Conservation (phyloP, 2,888 invertebrate genomes). For the Masnerella sp. region DNA sequence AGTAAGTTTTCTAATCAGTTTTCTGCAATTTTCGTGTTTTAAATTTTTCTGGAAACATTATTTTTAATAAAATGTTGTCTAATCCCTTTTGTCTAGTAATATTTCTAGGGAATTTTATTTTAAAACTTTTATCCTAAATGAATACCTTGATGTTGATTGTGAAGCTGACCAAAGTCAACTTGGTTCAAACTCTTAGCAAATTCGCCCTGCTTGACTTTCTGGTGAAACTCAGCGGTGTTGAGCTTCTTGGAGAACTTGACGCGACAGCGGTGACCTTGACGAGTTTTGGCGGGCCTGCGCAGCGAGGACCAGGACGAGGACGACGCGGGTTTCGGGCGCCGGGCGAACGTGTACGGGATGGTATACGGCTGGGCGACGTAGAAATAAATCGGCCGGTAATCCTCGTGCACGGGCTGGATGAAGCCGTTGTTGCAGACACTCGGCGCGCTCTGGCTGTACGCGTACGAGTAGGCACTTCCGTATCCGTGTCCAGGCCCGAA, state of each 20-base stretch:
- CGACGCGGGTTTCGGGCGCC: constrained; percentile 68
- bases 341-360: constrained; percentile 74
- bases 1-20: too few species aligned
- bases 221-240: constrained; percentile 72
- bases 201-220: constrained; percentile 74
- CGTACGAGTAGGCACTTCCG: constrained; percentile 71
- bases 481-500: constrained; percentile 68
- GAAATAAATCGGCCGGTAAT: constrained; percentile 74
- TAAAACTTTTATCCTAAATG: too few species aligned
- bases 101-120: too few species aligned
- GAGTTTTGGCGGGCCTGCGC: constrained; percentile 67
- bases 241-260: constrained; percentile 73
- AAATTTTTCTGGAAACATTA: too few species aligned
- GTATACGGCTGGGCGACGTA: constrained; percentile 75
- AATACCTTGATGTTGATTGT: constrained; percentile 70
- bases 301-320: constrained; percentile 66
- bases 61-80: too few species aligned
- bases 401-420: constrained; percentile 67
- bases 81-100: too few species aligned
- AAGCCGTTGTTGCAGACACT: constrained; percentile 69
- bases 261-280: constrained; percentile 69
- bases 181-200: constrained; percentile 74
- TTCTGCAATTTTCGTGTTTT: too few species aligned
- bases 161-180: constrained; percentile 71
- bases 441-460: constrained; percentile 72